Evolutionary conservation across 2,888 invertebrate species (phyloP).

Genomic region (Sphecodes monilicornis): DNA sequence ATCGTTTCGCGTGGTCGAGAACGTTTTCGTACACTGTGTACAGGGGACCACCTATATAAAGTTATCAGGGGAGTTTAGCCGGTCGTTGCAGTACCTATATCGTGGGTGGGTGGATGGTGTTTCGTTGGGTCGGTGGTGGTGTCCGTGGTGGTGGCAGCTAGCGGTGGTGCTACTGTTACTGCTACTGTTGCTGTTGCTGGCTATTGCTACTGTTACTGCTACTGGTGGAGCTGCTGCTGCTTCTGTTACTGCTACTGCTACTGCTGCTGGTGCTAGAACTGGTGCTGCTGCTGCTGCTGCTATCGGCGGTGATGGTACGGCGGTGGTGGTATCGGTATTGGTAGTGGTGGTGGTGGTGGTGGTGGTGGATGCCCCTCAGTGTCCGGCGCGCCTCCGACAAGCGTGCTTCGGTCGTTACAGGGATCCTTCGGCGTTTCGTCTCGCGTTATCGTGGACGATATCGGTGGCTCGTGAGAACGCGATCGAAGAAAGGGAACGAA

Average conservation of each 20-base stretch:
- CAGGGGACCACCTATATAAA: constrained; percentile 69
- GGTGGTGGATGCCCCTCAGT: constrained; percentile 84
- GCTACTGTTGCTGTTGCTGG: constrained; percentile 31
- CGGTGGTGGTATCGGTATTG: constrained; percentile 70
- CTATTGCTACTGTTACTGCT: not conserved
- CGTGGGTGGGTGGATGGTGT: constrained; percentile 80
- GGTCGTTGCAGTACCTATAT: constrained; percentile 76
- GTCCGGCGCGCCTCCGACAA: constrained; percentile 84
- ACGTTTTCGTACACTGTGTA: constrained; percentile 28
- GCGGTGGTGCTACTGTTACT: constrained; percentile 57
- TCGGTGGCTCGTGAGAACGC: constrained; percentile 46
- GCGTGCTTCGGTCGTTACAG: constrained; percentile 82
- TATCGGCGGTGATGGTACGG: constrained; percentile 71
- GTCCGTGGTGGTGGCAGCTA: constrained; percentile 44
- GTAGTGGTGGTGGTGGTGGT: constrained; percentile 80
- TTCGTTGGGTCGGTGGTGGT: constrained; percentile 57
- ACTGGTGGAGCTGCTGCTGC: constrained; percentile 30
- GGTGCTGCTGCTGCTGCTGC: constrained; percentile 64
- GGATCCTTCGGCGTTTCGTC: constrained; percentile 71
- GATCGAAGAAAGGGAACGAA: not conserved
- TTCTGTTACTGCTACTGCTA: not conserved
- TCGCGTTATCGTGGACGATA: constrained; percentile 67
- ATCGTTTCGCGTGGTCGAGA: not conserved
- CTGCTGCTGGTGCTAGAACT: not conserved
- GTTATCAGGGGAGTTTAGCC: constrained; percentile 75